Conservation (phyloP, 2,888 invertebrate genomes). For the Amblyteles armatorius region DNA sequence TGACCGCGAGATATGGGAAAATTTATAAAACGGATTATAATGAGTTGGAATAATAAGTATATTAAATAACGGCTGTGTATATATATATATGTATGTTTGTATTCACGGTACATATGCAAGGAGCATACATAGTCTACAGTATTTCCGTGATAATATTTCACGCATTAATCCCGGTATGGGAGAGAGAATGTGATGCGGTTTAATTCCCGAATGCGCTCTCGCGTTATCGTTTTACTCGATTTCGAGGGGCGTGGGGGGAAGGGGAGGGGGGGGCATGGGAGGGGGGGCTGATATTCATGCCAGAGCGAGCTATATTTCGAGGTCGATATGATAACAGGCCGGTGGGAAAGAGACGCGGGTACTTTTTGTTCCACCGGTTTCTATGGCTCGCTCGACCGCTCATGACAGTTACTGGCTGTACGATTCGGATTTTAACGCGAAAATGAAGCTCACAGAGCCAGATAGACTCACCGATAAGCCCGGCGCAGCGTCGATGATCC, state of each 20-base stretch:
- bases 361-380: constrained; percentile 47
- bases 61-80: constrained; percentile 49
- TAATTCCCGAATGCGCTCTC: constrained; percentile 49
- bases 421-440: constrained; percentile 60
- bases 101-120: background rate
- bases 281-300: constrained; percentile 56
- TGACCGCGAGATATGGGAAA: constrained; percentile 53
- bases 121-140: constrained; percentile 13
- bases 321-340: constrained; percentile 58
- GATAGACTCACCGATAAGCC: constrained; percentile 59
- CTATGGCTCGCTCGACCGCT: constrained; percentile 44
- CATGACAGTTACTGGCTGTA: constrained; percentile 65
- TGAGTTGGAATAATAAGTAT: constrained; percentile 63
- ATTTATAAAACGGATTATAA: constrained; percentile 64
- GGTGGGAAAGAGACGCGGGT: constrained; percentile 40
- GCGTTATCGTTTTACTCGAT: constrained; percentile 62
- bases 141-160: constrained; percentile 66
- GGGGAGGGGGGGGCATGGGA: too few species aligned
- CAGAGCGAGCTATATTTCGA: constrained; percentile 61
- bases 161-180: constrained; percentile 50
- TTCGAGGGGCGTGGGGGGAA: constrained; percentile 27
- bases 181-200: constrained; percentile 58
- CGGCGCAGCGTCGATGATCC: constrained; percentile 40
- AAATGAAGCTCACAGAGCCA: constrained; percentile 27
- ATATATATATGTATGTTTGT: background rate